These are phyloP conservation scores for Dascillus cervinus DNA, from an alignment of 2,888 invertebrate species.

Conservation along the genomic window DNA sequence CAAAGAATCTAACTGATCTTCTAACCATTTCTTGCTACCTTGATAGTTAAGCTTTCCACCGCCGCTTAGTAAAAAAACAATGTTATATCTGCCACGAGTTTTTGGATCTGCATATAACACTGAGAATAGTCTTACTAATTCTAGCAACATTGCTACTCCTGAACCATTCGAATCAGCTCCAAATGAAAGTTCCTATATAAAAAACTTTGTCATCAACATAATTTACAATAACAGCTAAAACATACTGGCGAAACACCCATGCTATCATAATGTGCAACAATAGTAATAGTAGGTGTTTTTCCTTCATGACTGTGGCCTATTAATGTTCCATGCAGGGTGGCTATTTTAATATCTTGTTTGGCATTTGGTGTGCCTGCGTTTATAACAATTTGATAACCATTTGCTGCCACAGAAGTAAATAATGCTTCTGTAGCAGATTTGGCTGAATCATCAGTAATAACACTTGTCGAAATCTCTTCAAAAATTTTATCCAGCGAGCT, in stretches of 20 bases:
- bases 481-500: constrained; percentile 67
- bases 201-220: no score
- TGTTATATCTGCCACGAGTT: constrained; percentile 65
- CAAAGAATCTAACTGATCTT: constrained; percentile 78
- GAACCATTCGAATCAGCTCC: constrained; percentile 93
- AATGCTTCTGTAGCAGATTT: constrained; percentile 78
- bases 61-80: constrained; percentile 84
- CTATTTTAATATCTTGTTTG: constrained; percentile 72
- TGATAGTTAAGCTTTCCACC: constrained; percentile 91
- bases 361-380: constrained; percentile 62
- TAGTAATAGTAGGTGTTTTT: constrained; percentile 68
- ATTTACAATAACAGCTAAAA: no score
- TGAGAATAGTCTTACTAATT: constrained; percentile 82
- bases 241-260: constrained; percentile 84
- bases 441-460: constrained; percentile 60
- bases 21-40: constrained; percentile 93
- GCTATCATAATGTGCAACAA: constrained; percentile 92
- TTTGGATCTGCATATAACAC: constrained; percentile 70
- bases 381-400: constrained; percentile 90
- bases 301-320: constrained; percentile 62
- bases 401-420: constrained; percentile 81
- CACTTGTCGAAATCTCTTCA: constrained; percentile 62
- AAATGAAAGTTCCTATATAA: constrained; percentile 66
- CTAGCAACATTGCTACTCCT: constrained; percentile 79
- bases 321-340: constrained; percentile 80